Percentiles rank a stretch among this genome's conserved stretches.
phyloP scores from a whole-genome alignment of 2,797 vertebrate species.

The Ambastaia sidthimunki region DNA sequence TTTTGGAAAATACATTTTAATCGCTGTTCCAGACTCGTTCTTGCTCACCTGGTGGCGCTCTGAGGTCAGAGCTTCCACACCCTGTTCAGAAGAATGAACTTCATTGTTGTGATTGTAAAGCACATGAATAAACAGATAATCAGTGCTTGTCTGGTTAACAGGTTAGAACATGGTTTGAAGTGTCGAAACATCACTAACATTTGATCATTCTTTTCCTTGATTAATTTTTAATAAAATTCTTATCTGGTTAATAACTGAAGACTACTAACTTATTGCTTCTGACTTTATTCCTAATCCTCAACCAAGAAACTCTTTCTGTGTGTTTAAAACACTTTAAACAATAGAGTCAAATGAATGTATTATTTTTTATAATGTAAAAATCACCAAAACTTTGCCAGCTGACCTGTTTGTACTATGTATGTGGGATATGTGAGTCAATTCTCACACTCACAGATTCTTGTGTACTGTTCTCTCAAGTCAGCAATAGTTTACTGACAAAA shows the following conservation, averaged over 20 bases:
- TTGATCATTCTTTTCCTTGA: not conserved
- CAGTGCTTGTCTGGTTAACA: slow-evolving; percentile 7
- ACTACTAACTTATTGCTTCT: not conserved
- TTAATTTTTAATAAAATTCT: slow-evolving; percentile 1
- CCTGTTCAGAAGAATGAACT: slow-evolving; percentile 18
- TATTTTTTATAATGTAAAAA: not conserved
- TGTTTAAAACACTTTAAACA: not conserved
- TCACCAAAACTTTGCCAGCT: slow-evolving; percentile 51
- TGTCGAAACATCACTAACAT: not conserved
- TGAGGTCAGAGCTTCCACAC: not conserved
- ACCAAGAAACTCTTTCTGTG: not conserved
- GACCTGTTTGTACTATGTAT: slow-evolving; percentile 16
- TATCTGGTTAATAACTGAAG: not conserved
- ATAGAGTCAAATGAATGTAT: not conserved
- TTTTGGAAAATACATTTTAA: slow-evolving; percentile 48
- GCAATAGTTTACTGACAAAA: not conserved
- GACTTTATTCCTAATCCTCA: not conserved
- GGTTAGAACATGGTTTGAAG: slow-evolving; percentile 14
- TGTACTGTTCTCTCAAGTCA: not conserved
- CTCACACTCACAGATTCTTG: slow-evolving; percentile 18
- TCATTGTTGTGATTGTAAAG: not conserved
- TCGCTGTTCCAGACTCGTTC: slow-evolving; percentile 49
- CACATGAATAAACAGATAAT: slow-evolving; percentile 12
- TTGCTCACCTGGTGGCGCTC: slow-evolving; percentile 39
- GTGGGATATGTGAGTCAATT: not conserved